phyloP scores from a whole-genome alignment of 2,113 vertebrate species.

The Crocuta crocuta region DNA sequence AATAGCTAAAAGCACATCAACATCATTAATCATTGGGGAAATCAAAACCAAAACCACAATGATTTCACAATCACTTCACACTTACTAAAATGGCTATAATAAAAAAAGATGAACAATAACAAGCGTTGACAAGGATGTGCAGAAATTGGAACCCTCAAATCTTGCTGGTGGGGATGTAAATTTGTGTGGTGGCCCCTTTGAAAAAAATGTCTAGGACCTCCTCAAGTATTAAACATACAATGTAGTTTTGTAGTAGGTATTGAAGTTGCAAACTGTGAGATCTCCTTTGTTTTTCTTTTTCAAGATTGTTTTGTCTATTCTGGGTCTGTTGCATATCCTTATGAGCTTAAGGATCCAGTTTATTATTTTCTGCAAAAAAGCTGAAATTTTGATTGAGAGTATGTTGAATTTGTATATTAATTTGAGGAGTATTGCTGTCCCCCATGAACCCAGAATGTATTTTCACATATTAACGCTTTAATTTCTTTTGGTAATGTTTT shows the following conservation, averaged over 20 bases:
- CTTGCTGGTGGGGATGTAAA: background rate
- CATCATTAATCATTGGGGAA: background rate
- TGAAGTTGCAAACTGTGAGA: background rate
- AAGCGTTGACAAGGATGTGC: background rate
- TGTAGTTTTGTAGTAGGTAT: background rate
- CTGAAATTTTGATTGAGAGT: background rate
- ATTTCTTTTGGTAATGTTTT: conserved; percentile 2
- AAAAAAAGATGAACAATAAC: background rate
- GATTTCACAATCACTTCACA: background rate
- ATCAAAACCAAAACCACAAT: background rate
- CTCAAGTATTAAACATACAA: background rate
- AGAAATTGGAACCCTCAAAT: background rate
- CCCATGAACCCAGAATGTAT: background rate
- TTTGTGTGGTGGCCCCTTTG: background rate
- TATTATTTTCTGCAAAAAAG: conserved; percentile 3
- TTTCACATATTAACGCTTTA: background rate
- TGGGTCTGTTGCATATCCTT: background rate
- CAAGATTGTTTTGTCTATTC: background rate
- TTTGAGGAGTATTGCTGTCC: background rate
- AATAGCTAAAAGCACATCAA: background rate
- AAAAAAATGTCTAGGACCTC: background rate
- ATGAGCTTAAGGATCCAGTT: background rate
- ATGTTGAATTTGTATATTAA: background rate
- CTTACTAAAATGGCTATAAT: background rate
- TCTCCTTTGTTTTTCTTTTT: conserved; percentile 20